Conservation (phyloP, 2,888 invertebrate genomes). For the Bugula neritina region DNA sequence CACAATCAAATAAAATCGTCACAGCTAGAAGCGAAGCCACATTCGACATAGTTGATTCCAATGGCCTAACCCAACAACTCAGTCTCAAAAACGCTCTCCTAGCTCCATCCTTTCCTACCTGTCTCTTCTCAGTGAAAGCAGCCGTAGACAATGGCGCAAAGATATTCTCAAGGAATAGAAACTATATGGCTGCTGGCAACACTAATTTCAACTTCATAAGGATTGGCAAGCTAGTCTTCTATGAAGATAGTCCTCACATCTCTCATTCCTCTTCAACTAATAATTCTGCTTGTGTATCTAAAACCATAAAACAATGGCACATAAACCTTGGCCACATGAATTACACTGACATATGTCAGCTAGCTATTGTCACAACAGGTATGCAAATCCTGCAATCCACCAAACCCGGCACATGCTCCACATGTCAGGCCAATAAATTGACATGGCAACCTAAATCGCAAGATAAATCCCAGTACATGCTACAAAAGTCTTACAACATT, state of each 20-base stretch:
- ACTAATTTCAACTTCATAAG: constrained; percentile 28
- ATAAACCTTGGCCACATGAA: neutral
- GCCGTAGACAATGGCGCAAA: constrained; percentile 30
- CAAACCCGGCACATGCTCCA: neutral
- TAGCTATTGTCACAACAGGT: neutral
- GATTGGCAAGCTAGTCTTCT: too few species aligned
- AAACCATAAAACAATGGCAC: neutral
- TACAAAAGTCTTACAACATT: neutral
- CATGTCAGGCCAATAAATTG: neutral
- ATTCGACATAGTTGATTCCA: neutral
- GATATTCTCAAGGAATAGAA: constrained; percentile 27
- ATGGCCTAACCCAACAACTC: neutral
- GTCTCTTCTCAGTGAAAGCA: constrained; percentile 33
- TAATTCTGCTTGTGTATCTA: neutral
- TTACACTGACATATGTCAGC: neutral
- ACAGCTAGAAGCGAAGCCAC: neutral
- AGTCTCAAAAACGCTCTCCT: constrained; percentile 31
- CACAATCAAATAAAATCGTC: neutral
- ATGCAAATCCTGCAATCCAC: neutral
- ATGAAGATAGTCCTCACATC: too few species aligned
- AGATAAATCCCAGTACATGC: too few species aligned
- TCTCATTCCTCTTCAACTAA: too few species aligned
- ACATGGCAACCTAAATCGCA: neutral
- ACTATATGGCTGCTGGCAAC: constrained; percentile 29
- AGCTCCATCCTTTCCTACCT: constrained; percentile 31